A percentile compares a stretch with the other conserved stretches of the same genome.
Evolutionary conservation across 2,888 invertebrate genomes (phyloP).

Genomic region (Erpobdella octoculata): DNA sequence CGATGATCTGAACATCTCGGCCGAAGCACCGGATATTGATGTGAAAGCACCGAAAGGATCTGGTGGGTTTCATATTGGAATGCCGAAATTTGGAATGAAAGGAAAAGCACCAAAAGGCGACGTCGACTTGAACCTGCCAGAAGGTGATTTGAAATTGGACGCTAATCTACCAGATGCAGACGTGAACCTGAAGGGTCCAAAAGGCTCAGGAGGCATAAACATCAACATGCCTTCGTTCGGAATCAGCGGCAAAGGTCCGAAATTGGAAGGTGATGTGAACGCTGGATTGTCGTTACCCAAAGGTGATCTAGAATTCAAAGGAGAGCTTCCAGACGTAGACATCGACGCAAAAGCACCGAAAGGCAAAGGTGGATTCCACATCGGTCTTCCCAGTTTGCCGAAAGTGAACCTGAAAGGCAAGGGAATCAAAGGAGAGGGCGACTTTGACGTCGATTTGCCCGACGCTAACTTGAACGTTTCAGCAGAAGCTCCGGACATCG

Average conservation of each 20-base stretch:
- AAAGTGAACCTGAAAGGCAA: constrained; percentile 25
- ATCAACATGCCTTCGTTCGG: constrained; percentile 17
- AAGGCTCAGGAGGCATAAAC: constrained; percentile 8
- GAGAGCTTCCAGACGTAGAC: constrained; percentile 21
- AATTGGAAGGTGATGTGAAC: constrained; percentile 25
- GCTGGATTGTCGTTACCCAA: constrained; percentile 19
- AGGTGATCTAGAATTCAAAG: constrained; percentile 14
- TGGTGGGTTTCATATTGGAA: constrained; percentile 20
- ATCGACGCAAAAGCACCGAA: constrained; percentile 23
- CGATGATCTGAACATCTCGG: background rate
- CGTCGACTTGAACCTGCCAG: constrained; percentile 7
- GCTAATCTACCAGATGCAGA: constrained; percentile 15
- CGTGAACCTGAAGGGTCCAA: background rate
- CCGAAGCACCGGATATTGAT: background rate
- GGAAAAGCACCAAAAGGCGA: background rate
- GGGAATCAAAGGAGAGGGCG: constrained; percentile 17
- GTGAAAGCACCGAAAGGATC: background rate
- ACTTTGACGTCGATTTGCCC: background rate
- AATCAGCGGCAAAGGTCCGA: constrained; percentile 23
- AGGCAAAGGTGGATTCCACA: constrained; percentile 23
- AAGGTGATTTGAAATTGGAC: background rate
- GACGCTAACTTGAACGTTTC: background rate
- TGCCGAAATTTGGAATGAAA: constrained; percentile 19
- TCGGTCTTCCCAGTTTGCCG: constrained; percentile 19
- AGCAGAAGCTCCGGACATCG: constrained; percentile 9